These are phyloP conservation scores for Phyllostomus discolor DNA, from an alignment of 2,113 vertebrate species.

Conservation along the genomic window DNA sequence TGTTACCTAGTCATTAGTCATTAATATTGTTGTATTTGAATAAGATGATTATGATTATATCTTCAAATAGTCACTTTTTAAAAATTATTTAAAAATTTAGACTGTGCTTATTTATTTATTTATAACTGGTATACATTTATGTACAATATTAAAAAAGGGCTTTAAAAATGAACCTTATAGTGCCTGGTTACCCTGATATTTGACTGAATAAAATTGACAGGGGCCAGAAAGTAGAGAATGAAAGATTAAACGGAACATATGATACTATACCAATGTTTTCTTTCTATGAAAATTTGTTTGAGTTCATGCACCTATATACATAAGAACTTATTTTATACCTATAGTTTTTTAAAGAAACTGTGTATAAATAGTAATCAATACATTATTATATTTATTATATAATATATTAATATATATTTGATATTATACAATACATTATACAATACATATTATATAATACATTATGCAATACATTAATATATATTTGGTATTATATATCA, in stretches of 20 bases:
- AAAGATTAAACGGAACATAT: neutral
- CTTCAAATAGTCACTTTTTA: neutral
- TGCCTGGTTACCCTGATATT: neutral
- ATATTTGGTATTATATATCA: too few species aligned
- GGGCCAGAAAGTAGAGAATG: neutral
- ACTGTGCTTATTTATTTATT: neutral
- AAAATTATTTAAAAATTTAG: neutral
- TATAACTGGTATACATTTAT: neutral
- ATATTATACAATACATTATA: too few species aligned
- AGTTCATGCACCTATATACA: neutral
- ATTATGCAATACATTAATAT: too few species aligned
- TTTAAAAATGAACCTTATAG: neutral
- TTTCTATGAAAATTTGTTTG: neutral
- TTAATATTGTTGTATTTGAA: neutral
- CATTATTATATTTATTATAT: neutral
- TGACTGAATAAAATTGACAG: neutral
- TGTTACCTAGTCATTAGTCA: neutral
- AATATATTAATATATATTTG: too few species aligned
- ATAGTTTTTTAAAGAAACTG: neutral
- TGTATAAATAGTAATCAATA: neutral
- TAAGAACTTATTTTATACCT: neutral
- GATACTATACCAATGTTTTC: neutral
- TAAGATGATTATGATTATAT: neutral
- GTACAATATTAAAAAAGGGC: neutral
- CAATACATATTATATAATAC: too few species aligned